phyloP scores from a whole-genome alignment of 2,113 vertebrate species.

The Mugil cephalus region DNA sequence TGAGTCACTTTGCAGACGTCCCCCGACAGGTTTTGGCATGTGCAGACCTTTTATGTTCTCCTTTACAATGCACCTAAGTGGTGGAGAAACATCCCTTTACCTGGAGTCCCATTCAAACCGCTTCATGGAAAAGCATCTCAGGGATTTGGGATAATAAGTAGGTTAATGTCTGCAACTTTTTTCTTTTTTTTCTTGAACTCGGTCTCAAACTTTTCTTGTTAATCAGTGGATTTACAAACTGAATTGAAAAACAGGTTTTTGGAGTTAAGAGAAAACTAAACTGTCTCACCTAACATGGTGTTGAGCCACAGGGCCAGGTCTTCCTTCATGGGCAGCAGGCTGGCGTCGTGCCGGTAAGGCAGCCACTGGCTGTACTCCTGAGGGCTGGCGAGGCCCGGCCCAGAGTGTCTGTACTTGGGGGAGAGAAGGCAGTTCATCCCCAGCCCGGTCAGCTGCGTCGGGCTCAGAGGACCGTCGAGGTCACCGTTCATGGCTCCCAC shows the following conservation, averaged over 20 bases:
- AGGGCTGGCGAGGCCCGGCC: conserved; percentile 93
- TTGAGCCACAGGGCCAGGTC: conserved; percentile 96
- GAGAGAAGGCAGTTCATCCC: conserved; percentile 75
- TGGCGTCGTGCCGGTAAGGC: conserved; percentile 93
- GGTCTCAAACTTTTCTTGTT: no score
- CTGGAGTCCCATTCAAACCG: conserved; percentile 4
- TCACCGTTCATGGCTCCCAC: conserved; percentile 83
- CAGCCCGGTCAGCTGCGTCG: conserved; percentile 61
- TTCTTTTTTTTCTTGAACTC: no score
- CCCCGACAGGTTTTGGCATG: conserved; percentile 55
- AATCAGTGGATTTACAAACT: no score
- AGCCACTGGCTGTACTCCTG: conserved; percentile 96
- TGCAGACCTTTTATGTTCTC: conserved; percentile 34
- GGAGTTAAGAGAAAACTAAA: no score
- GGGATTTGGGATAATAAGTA: conserved; percentile 49
- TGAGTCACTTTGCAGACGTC: conserved; percentile 30
- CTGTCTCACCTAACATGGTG: conserved; percentile 89
- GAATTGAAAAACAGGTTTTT: neutral
- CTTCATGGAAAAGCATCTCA: conserved; percentile 39
- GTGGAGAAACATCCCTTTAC: conserved; percentile 26
- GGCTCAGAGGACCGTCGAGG: conserved; percentile 73
- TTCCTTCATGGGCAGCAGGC: conserved; percentile 96
- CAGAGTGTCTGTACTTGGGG: conserved; percentile 83
- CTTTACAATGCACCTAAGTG: conserved; percentile 37
- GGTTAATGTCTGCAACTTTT: conserved; percentile 38